Evolutionary conservation across 2,113 vertebrate species (phyloP).

Genomic region (Coryphaenoides rupestris): DNA sequence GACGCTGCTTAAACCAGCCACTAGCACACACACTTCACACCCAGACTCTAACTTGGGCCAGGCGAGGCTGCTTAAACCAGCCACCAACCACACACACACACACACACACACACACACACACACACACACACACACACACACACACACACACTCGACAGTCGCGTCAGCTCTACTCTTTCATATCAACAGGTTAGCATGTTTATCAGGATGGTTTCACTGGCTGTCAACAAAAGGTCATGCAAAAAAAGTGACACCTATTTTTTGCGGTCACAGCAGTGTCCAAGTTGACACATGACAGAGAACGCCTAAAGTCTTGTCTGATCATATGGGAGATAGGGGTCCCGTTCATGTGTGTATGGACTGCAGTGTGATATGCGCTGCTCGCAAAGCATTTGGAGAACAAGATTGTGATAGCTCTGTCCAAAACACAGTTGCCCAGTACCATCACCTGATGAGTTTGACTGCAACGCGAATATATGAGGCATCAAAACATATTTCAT

Average conservation of each 20-base stretch:
- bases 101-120: neutral
- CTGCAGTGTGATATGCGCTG: no score
- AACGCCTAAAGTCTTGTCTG: slow-evolving; percentile 35
- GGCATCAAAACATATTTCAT: no score
- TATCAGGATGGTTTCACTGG: neutral
- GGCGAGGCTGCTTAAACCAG: no score
- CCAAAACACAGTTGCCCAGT: no score
- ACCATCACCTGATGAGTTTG: no score
- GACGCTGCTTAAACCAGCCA: no score
- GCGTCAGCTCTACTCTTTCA: neutral
- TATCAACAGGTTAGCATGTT: neutral
- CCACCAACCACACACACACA: no score
- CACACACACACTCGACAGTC: neutral
- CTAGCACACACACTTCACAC: no score
- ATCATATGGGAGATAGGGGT: slow-evolving; percentile 21
- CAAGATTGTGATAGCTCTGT: no score
- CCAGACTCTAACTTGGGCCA: no score
- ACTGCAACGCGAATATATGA: no score
- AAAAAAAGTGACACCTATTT: neutral
- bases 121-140: neutral
- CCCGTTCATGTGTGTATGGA: slow-evolving; percentile 8
- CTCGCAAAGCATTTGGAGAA: no score
- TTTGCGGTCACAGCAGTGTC: slow-evolving; percentile 34
- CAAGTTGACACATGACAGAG: slow-evolving; percentile 43
- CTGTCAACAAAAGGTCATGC: neutral